Evolutionary conservation across 2,113 vertebrate species (phyloP).

Genomic region (Megaceryle torquata): DNA sequence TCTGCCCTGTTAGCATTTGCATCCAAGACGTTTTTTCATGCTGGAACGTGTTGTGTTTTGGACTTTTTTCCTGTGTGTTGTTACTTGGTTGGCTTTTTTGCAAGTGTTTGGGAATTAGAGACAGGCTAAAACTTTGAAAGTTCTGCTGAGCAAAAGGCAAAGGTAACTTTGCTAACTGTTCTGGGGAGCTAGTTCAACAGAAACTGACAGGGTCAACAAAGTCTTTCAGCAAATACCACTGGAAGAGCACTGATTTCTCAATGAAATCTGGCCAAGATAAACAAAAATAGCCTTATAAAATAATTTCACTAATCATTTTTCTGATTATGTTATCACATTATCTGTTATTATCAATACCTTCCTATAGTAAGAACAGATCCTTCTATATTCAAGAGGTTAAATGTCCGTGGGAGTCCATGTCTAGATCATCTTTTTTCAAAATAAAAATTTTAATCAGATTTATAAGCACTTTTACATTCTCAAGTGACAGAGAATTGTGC

Average conservation of each 20-base stretch:
- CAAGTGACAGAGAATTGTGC: not conserved
- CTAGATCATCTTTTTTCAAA: not conserved
- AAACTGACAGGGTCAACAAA: conserved; percentile 3
- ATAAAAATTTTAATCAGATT: conserved; percentile 1
- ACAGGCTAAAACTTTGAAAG: not conserved
- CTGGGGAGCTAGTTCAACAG: not conserved
- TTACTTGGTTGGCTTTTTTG: not conserved
- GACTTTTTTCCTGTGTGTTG: not conserved
- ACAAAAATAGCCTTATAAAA: conserved; percentile 13
- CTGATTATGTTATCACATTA: not conserved
- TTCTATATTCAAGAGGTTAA: not conserved
- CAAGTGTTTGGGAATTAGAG: conserved; percentile 33
- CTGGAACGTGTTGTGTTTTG: not conserved
- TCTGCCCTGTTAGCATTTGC: not conserved
- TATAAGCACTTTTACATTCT: conserved; percentile 10
- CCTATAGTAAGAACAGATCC: not conserved
- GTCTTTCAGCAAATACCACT: not conserved
- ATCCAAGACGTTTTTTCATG: not conserved
- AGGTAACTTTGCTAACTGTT: not conserved
- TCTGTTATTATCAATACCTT: not conserved
- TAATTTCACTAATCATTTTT: not conserved
- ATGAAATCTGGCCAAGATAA: not conserved
- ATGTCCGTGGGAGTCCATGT: not conserved
- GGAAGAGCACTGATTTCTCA: not conserved
- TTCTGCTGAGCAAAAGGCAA: conserved; percentile 52